Conservation (phyloP, 2,888 invertebrate genomes). For the Ophraella communa region DNA sequence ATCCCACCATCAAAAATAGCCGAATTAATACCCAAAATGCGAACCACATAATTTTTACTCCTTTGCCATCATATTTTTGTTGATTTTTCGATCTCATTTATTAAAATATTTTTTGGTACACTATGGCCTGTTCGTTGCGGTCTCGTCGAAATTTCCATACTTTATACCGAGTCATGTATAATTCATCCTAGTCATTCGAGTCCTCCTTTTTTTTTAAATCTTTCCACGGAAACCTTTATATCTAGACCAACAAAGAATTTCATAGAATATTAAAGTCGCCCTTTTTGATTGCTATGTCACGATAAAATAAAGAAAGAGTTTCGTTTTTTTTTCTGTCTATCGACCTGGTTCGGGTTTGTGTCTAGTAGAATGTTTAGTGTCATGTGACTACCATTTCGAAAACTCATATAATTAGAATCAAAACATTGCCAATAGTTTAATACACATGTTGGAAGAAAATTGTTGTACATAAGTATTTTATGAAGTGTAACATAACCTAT, state of each 20-base stretch:
- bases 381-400: too few species aligned
- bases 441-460: too few species aligned
- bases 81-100: conserved; percentile 35
- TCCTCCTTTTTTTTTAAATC: conserved; percentile 41
- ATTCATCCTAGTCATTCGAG: conserved; percentile 54
- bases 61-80: conserved; percentile 24
- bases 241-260: conserved; percentile 31
- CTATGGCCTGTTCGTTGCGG: conserved; percentile 43
- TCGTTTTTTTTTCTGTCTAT: not conserved
- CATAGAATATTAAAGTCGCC: conserved; percentile 26
- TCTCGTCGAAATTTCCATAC: conserved; percentile 56
- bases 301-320: conserved; percentile 19
- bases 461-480: too few species aligned
- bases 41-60: conserved; percentile 20
- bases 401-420: too few species aligned
- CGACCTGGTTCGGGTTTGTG: too few species aligned
- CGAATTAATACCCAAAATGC: conserved; percentile 10
- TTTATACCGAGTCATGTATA: conserved; percentile 58
- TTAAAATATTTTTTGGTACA: conserved; percentile 37
- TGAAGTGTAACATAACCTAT: too few species aligned
- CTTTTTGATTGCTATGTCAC: conserved; percentile 26
- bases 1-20: not conserved
- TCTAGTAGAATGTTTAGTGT: too few species aligned
- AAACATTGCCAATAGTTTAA: too few species aligned
- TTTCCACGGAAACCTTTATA: conserved; percentile 31